Evolutionary conservation across 2,888 invertebrate genomes (phyloP).

Genomic region (Xestia xanthographa): DNA sequence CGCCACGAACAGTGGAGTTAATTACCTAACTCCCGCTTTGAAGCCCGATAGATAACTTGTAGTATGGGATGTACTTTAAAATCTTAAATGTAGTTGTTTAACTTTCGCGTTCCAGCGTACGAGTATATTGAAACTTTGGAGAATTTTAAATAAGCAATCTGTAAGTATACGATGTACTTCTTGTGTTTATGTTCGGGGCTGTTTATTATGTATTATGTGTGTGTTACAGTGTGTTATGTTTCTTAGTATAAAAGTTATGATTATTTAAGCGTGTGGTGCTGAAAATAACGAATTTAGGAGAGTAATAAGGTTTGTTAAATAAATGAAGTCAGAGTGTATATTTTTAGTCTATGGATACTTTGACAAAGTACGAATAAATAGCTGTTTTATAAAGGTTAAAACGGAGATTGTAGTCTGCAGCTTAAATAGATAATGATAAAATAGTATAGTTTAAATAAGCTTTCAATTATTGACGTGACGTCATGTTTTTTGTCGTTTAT

Average conservation of each 20-base stretch:
- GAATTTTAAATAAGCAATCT: constrained; percentile 59
- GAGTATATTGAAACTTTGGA: constrained; percentile 44
- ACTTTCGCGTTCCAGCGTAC: constrained; percentile 51
- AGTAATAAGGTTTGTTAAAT: not conserved
- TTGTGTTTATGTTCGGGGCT: constrained; percentile 26
- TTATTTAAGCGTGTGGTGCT: not conserved
- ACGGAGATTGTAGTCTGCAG: not conserved
- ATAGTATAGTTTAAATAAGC: too few relatives aligned
- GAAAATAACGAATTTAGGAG: not conserved
- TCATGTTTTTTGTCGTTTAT: not conserved
- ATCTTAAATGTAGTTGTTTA: constrained; percentile 66
- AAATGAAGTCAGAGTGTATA: not conserved
- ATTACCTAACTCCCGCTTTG: constrained; percentile 73
- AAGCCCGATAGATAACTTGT: constrained; percentile 62
- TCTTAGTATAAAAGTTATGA: constrained; percentile 38
- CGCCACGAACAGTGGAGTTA: constrained; percentile 69
- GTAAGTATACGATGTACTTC: constrained; percentile 34
- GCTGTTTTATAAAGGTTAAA: not conserved
- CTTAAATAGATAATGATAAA: not conserved
- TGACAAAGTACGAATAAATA: not conserved
- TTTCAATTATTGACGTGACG: too few relatives aligned
- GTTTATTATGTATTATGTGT: constrained; percentile 37
- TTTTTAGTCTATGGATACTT: not conserved
- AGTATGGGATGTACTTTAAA: constrained; percentile 60
- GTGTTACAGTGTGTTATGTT: constrained; percentile 13